Conservation (phyloP, 2,113 vertebrate genomes). For the Cyphomyrus plagiostoma region DNA sequence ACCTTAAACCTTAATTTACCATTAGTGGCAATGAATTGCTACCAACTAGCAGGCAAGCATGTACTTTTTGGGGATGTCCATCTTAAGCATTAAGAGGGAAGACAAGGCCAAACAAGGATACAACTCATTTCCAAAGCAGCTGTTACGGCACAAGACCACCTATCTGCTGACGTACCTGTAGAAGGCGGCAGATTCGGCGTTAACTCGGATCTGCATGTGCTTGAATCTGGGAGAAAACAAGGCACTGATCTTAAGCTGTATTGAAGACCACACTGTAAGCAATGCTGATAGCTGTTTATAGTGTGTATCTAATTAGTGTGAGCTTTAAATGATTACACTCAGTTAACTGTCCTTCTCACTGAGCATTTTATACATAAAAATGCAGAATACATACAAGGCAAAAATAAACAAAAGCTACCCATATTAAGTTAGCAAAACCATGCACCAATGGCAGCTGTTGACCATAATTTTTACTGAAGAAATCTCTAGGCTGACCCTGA, state of each 20-base stretch:
- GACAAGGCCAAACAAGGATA: neutral
- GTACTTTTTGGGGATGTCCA: neutral
- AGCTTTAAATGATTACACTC: neutral
- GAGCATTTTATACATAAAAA: neutral
- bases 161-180: constrained; percentile 68
- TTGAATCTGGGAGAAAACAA: constrained; percentile 75
- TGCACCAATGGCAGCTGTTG: neutral
- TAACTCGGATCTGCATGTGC: constrained; percentile 93
- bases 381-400: neutral
- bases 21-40: neutral
- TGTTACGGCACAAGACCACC: neutral
- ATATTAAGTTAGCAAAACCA: neutral
- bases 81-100: neutral
- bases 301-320: neutral
- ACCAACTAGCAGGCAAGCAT: neutral
- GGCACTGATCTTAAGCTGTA: neutral
- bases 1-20: neutral
- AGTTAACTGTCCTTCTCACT: neutral
- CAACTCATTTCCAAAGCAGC: neutral
- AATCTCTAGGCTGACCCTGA: neutral
- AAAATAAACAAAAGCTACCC: neutral
- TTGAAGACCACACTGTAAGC: neutral
- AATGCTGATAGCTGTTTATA: neutral
- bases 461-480: neutral
- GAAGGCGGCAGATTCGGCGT: constrained; percentile 89